phyloP scores from a whole-genome alignment of 2,797 vertebrate genomes.

The Delichon dasypus region DNA sequence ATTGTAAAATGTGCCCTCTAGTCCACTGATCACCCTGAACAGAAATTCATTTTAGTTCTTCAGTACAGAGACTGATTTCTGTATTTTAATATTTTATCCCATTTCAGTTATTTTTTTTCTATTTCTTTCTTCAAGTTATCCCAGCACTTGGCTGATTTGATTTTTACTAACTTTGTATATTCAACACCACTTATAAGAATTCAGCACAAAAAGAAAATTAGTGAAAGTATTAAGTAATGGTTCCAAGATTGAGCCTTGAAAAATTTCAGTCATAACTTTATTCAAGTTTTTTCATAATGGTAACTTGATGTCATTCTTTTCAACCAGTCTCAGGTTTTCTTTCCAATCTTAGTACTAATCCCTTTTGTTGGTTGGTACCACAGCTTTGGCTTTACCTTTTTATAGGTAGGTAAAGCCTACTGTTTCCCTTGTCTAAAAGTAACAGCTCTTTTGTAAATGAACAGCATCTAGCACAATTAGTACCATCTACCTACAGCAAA shows the following conservation, averaged over 20 bases:
- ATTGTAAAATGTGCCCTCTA: neutral
- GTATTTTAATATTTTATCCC: neutral
- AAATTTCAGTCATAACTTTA: neutral
- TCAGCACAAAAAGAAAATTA: neutral
- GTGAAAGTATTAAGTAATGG: neutral
- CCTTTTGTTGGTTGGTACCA: neutral
- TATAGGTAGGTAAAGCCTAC: neutral
- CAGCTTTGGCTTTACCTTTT: neutral
- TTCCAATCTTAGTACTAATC: neutral
- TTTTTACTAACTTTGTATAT: neutral
- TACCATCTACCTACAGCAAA: neutral
- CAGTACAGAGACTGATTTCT: neutral
- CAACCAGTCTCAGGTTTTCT: neutral
- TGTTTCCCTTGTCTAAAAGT: neutral
- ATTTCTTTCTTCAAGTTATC: neutral
- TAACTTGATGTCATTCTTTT: neutral
- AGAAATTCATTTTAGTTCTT: neutral
- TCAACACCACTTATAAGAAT: neutral
- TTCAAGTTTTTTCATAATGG: neutral
- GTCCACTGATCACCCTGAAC: neutral
- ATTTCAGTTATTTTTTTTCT: neutral
- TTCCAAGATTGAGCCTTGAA: neutral
- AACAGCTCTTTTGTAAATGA: neutral
- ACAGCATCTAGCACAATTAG: neutral
- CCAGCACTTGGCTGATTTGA: neutral